These are phyloP conservation scores for Tinamus major DNA, from an alignment of 2,797 vertebrate species.

Conservation along the genomic window DNA sequence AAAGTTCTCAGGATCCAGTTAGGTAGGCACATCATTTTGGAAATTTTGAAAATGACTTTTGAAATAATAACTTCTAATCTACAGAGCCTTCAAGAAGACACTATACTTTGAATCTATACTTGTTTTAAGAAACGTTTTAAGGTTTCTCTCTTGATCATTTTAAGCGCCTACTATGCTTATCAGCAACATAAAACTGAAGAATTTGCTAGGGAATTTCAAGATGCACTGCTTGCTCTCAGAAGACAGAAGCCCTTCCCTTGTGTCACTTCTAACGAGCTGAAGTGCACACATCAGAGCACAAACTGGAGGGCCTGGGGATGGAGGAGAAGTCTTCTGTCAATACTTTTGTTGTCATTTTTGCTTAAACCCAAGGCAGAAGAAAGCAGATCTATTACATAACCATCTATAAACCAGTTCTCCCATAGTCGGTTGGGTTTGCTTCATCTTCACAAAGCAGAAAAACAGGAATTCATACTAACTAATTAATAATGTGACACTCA, in stretches of 20 bases:
- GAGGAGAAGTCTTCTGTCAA: neutral
- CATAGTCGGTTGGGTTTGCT: neutral
- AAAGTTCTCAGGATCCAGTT: neutral
- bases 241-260: neutral
- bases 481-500: accelerated
- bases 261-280: neutral
- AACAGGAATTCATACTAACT: neutral
- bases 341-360: neutral
- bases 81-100: neutral
- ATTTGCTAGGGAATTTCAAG: neutral
- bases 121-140: neutral
- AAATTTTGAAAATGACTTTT: neutral
- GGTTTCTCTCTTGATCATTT: neutral
- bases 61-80: neutral
- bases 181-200: neutral
- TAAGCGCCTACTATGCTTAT: neutral
- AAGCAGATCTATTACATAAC: neutral
- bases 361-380: neutral
- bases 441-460: neutral
- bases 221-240: neutral
- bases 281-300: neutral
- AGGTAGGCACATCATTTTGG: neutral
- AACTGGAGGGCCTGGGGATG: neutral
- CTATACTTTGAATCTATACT: accelerated
- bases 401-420: neutral